Evolutionary conservation across 2,888 invertebrate genomes (phyloP).

Genomic region (Cataglyphis rosenhaueri): DNA sequence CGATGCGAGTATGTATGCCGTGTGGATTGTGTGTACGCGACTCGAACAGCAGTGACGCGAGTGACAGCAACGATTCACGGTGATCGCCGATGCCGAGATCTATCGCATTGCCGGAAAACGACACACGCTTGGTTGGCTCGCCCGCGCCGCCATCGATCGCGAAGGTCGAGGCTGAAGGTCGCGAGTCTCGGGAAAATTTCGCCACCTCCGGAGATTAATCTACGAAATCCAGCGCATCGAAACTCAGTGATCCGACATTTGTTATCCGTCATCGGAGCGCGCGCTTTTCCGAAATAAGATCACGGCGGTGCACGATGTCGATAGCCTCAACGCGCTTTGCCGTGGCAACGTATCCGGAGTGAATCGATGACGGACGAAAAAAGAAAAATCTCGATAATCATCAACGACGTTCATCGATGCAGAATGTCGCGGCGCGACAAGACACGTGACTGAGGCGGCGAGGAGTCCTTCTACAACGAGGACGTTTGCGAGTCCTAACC

Average conservation of each 20-base stretch:
- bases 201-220: conserved; percentile 9
- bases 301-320: neutral
- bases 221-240: neutral
- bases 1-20: neutral
- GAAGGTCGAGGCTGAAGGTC: conserved; percentile 58
- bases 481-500: conserved; percentile 53
- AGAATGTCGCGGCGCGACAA: conserved; percentile 64
- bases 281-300: conserved; percentile 1
- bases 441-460: conserved; percentile 69
- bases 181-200: conserved; percentile 10
- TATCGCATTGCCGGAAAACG: conserved; percentile 1
- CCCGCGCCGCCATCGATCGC: conserved; percentile 59
- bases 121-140: conserved; percentile 30
- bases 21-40: conserved; percentile 5
- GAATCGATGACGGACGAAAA: conserved; percentile 67
- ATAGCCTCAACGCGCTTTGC: neutral
- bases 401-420: conserved; percentile 63
- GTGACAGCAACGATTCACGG: conserved; percentile 41
- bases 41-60: conserved; percentile 43
- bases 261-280: neutral
- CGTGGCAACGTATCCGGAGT: neutral
- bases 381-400: conserved; percentile 66
- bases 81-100: conserved; percentile 22
- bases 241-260: conserved; percentile 14
- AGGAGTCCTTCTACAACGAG: conserved; percentile 35